Percentiles rank a stretch among this genome's conserved stretches.
Conservation (phyloP, 2,113 vertebrate genomes). For the Peromyscus californicus region DNA sequence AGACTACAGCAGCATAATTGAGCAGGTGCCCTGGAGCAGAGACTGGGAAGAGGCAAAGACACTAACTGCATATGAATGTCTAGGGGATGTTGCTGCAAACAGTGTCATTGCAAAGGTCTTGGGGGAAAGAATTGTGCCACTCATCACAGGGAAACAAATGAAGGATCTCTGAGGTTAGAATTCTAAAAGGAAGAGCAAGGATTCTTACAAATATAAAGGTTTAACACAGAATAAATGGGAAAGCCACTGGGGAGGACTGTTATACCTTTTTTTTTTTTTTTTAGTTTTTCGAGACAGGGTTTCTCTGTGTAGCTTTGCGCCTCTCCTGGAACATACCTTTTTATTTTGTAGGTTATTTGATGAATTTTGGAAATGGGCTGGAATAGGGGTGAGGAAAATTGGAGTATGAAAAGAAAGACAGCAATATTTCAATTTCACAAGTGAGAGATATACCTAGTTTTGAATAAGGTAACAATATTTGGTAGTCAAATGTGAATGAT, state of each 20-base stretch:
- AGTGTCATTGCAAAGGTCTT: background rate
- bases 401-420: background rate
- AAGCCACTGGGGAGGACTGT: background rate
- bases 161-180: background rate
- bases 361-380: no score
- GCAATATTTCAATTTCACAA: background rate
- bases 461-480: background rate
- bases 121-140: background rate
- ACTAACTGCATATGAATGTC: background rate
- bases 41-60: background rate
- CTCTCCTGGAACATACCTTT: no score
- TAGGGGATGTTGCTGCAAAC: background rate
- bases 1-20: background rate
- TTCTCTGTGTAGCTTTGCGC: no score
- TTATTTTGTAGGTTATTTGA: background rate
- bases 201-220: background rate
- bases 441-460: background rate
- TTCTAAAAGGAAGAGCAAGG: background rate
- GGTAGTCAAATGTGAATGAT: background rate
- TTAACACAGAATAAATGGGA: background rate
- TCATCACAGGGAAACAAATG: background rate
- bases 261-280: background rate
- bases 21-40: background rate
- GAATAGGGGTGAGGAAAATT: fast-evolving
- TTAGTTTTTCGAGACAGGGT: no score